phyloP scores from a whole-genome alignment of 2,888 invertebrate genomes.

The Dryobotodes eremita region DNA sequence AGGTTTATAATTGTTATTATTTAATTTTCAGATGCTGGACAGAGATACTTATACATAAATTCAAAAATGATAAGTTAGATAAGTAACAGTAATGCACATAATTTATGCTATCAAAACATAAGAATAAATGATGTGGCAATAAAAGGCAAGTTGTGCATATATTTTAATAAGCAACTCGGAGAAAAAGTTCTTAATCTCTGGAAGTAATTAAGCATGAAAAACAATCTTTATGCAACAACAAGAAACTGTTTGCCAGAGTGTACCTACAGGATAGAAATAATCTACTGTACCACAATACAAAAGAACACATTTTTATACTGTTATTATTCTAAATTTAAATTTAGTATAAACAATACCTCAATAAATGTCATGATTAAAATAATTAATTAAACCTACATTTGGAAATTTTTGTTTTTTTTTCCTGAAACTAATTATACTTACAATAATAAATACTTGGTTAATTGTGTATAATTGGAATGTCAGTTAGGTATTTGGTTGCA shows the following conservation, averaged over 20 bases:
- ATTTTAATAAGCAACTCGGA: not conserved
- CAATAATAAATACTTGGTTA: not conserved
- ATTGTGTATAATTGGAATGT: not conserved
- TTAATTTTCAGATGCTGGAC: slow-evolving; percentile 32
- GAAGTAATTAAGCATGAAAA: slow-evolving; percentile 1
- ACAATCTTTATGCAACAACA: not conserved
- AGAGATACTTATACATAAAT: not conserved
- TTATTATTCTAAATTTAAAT: slow-evolving; percentile 35
- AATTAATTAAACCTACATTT: slow-evolving; percentile 25
- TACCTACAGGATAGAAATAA: not conserved
- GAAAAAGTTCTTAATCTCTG: not conserved
- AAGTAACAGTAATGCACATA: not conserved
- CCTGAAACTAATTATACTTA: slow-evolving; percentile 21
- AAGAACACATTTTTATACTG: slow-evolving; percentile 16
- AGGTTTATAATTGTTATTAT: not conserved
- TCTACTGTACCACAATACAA: not conserved
- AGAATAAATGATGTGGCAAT: slow-evolving; percentile 1
- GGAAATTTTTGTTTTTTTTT: slow-evolving; percentile 2
- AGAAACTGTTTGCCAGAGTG: not conserved
- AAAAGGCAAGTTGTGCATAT: not conserved
- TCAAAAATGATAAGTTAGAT: not conserved
- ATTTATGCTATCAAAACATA: slow-evolving; percentile 1
- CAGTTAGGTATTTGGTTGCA: not conserved
- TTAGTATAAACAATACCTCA: slow-evolving; percentile 38
- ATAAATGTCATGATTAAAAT: slow-evolving; percentile 45